Conservation (phyloP, 2,113 vertebrate genomes). For the Pelvicachromis taeniatus region DNA sequence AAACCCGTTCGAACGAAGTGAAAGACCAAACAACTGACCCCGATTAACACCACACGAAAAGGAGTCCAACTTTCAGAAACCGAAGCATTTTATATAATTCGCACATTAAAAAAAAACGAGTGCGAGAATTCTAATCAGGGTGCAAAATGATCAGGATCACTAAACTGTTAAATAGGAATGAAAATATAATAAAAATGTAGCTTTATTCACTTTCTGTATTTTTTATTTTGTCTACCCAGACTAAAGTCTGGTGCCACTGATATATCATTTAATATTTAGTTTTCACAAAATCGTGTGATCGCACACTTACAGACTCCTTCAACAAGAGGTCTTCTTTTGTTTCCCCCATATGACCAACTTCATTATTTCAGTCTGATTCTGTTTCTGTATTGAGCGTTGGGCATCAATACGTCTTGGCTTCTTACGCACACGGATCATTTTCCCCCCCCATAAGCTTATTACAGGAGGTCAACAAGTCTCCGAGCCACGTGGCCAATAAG, state of each 20-base stretch:
- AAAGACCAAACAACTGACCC: background rate
- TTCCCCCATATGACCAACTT: background rate
- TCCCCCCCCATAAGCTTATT: slow-evolving; percentile 39
- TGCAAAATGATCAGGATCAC: accelerated
- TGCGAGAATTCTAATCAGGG: background rate
- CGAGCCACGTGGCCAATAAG: slow-evolving; percentile 7
- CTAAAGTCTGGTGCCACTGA: background rate
- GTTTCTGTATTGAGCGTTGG: background rate
- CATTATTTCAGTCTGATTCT: background rate
- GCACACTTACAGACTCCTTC: background rate
- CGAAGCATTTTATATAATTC: background rate
- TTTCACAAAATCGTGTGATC: background rate
- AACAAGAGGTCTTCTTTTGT: background rate
- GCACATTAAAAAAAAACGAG: background rate
- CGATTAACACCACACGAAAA: background rate
- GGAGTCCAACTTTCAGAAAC: background rate
- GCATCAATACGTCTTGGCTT: background rate
- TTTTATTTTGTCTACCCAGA: background rate
- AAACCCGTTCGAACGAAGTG: background rate
- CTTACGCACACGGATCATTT: slow-evolving; percentile 8
- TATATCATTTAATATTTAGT: no score
- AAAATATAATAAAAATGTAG: background rate
- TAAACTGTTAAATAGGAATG: background rate
- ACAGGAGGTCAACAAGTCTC: slow-evolving; percentile 33
- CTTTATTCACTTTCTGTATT: background rate